Conservation (phyloP, 2,888 invertebrate genomes). For the Himalopsyche kuldschensis region DNA sequence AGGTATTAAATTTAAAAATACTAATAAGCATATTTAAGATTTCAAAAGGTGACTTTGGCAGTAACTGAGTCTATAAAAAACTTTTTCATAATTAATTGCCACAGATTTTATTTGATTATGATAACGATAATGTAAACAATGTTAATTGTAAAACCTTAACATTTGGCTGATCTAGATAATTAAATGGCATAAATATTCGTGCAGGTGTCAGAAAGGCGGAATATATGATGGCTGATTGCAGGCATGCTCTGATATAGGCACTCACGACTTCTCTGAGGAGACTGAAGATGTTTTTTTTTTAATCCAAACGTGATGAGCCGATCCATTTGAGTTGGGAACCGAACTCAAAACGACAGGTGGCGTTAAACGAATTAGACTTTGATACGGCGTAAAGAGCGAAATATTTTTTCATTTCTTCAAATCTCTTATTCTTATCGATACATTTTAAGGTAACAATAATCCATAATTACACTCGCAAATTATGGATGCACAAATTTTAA, state of each 20-base stretch:
- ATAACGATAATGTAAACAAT: background rate
- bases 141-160: slow-evolving; percentile 9
- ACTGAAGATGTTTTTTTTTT: slow-evolving; percentile 18
- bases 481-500: too few relatives aligned
- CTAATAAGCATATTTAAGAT: too few relatives aligned
- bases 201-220: slow-evolving; percentile 28
- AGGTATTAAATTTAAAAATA: too few relatives aligned
- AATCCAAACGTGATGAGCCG: slow-evolving; percentile 30
- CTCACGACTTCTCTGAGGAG: slow-evolving; percentile 28
- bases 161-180: slow-evolving; percentile 34
- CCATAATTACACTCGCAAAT: too few relatives aligned
- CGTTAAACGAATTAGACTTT: background rate
- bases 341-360: slow-evolving; percentile 26
- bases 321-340: slow-evolving; percentile 22
- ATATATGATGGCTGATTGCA: slow-evolving; percentile 30
- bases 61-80: too few relatives aligned
- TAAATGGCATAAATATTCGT: slow-evolving; percentile 19
- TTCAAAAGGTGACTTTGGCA: too few relatives aligned
- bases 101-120: too few relatives aligned
- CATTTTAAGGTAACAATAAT: background rate
- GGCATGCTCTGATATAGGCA: slow-evolving; percentile 13
- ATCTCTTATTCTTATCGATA: background rate
- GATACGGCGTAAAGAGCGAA: background rate
- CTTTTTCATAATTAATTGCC: too few relatives aligned
- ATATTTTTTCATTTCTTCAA: background rate